Percentiles rank a stretch among this genome's conserved stretches.
These are phyloP conservation scores for Hyles vespertilio DNA, from an alignment of 1,140 invertebrate species.

Conservation along the genomic window DNA sequence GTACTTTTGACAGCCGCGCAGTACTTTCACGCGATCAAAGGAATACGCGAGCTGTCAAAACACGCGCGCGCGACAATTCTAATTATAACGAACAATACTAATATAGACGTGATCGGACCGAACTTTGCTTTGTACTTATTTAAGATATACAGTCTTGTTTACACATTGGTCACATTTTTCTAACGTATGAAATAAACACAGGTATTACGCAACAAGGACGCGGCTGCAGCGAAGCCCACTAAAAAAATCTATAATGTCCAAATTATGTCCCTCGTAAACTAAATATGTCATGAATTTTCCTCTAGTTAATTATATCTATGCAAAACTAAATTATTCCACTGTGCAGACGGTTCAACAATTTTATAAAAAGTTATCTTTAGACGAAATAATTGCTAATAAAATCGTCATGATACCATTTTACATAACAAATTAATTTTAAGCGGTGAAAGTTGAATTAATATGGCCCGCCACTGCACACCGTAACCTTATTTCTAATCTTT, in stretches of 20 bases:
- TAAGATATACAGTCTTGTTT: conserved; percentile 63
- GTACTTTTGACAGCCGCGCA: background rate
- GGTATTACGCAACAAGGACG: conserved; percentile 3
- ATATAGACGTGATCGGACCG: conserved; percentile 17
- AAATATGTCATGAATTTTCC: no score
- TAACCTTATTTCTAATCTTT: conserved; percentile 2
- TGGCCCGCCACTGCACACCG: conserved; percentile 3
- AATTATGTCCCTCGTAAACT: no score
- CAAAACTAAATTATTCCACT: no score
- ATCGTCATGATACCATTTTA: no score
- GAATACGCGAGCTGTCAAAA: conserved; percentile 1
- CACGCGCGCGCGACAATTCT: background rate
- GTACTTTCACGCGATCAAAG: background rate
- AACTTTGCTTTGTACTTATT: conserved; percentile 61
- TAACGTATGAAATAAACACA: conserved; percentile 9
- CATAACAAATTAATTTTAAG: no score
- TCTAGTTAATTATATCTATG: no score
- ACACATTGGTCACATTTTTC: conserved; percentile 55
- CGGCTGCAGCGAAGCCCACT: background rate
- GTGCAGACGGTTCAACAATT: no score
- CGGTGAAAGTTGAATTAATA: no score
- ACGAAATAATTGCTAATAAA: no score
- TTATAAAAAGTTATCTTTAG: no score
- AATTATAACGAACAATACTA: conserved; percentile 14
- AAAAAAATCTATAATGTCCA: no score